phyloP scores from a whole-genome alignment of 2,797 vertebrate genomes.

The Gallirallus australis region DNA sequence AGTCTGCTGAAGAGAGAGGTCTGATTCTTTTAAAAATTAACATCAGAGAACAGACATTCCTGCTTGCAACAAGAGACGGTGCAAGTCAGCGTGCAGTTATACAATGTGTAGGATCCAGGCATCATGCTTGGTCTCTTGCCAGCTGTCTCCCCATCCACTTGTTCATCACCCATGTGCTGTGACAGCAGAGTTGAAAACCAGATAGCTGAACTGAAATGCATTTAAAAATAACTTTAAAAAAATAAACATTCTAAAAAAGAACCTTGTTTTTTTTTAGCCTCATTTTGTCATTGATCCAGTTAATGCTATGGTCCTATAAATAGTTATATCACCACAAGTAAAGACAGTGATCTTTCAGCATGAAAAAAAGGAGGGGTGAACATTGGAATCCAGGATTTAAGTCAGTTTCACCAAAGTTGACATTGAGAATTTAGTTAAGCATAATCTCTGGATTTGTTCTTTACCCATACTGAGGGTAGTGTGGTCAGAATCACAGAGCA shows the following conservation, averaged over 20 bases:
- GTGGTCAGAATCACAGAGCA: not conserved
- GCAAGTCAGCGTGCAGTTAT: not conserved
- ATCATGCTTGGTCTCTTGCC: not conserved
- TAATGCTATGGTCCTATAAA: not conserved
- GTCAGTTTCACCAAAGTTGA: not conserved
- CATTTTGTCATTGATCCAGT: not conserved
- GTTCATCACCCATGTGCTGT: not conserved
- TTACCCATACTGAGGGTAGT: not conserved
- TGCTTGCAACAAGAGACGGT: not conserved
- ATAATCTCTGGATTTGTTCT: not conserved
- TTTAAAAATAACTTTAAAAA: constrained; percentile 10
- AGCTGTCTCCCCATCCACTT: not conserved
- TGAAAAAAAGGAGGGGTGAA: not conserved
- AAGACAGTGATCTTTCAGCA: not conserved
- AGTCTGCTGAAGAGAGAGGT: not conserved
- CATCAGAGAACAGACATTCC: not conserved
- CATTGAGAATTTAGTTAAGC: not conserved
- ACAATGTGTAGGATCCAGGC: not conserved
- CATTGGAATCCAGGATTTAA: not conserved
- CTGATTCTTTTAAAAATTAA: not conserved
- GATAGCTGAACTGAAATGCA: not conserved
- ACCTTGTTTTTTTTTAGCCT: not conserved
- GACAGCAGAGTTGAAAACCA: not conserved
- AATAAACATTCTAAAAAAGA: not conserved
- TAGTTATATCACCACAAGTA: not conserved